Evolutionary conservation across 2,113 vertebrate species (phyloP), one percentile per base, ranked within the genome.

Genomic region (Acinonyx jubatus): DNA sequence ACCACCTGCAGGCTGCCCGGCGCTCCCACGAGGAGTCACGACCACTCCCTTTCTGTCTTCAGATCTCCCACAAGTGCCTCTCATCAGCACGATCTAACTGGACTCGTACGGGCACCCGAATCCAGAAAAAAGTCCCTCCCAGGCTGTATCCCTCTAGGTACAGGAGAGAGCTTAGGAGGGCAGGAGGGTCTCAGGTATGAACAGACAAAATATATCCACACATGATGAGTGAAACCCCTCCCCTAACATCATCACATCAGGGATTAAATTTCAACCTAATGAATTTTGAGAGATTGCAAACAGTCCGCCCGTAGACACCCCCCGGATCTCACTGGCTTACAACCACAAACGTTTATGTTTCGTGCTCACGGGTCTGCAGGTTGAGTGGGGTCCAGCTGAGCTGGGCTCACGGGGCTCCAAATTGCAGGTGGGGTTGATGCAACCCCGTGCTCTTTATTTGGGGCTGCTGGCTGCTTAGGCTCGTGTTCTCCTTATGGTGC

Each of bases 381-480:
- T 38, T 50, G 48, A 14, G 4, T 15, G 31, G 13, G 6, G 41
- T 38, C 84, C 41, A 63, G 85, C 18, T 90, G 48, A 69, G 3
- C 1, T 2, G 4, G 21, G 31, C 27, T 74, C 29, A 41, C 16
- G 1, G 19, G 21, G 6, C 13, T 71, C 38, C n/a, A 45, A 41
- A 8, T 0, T 4, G 9, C n/a, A 11, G 21, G 31, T 3, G 8
- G 29, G 23, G 19, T 25, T 15, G 4, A 38, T 3, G 12, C 33
- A 38, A 21, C 48, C 29, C 11, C 1, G 33, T 76, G 25, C 25
- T 29, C 41, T 41, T 16, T 25, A 5, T 50, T 10, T n/a, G 33
- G 16, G 31, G 14, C 27, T 8, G 2, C 38, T 13, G n/a, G 71
- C 36, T 48, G 18, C 48, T 76, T 19, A 21, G 33, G 13, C 27